Conservation (phyloP, 1,140 invertebrate genomes). For the Nasonia longicornis region DNA sequence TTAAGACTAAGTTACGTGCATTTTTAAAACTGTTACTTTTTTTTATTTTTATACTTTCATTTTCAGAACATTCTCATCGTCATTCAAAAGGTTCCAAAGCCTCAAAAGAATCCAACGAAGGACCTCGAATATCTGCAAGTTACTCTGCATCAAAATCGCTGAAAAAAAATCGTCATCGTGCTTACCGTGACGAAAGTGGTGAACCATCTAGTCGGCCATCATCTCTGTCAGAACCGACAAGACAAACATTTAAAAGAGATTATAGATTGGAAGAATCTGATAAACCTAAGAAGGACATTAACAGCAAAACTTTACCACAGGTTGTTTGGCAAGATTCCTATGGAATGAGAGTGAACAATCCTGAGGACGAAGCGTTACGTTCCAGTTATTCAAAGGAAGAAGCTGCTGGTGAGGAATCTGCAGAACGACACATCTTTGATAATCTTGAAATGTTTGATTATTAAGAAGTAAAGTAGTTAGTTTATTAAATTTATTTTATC, state of each 20-base stretch:
- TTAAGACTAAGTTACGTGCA: no score
- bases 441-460: conserved; percentile 25
- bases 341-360: not conserved
- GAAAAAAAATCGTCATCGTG: conserved; percentile 9
- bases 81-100: not conserved
- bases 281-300: not conserved
- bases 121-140: not conserved
- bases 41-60: not conserved
- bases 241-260: not conserved
- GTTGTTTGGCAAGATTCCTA: conserved; percentile 29
- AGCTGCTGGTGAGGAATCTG: conserved; percentile 35
- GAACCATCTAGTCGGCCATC: not conserved
- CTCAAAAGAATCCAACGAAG: not conserved
- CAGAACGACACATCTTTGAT: conserved; percentile 36
- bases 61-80: not conserved
- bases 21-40: no score
- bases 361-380: not conserved
- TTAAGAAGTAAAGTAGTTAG: not conserved
- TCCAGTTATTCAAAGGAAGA: conserved; percentile 13
- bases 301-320: not conserved
- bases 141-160: no score
- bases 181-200: conserved; percentile 28
- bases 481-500: conserved; percentile 1
- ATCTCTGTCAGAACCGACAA: not conserved
- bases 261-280: not conserved